Percentiles rank a stretch among this genome's conserved stretches.
Evolutionary conservation across 1,140 invertebrate genomes (phyloP).

Genomic region (Sarcophaga peregrina): DNA sequence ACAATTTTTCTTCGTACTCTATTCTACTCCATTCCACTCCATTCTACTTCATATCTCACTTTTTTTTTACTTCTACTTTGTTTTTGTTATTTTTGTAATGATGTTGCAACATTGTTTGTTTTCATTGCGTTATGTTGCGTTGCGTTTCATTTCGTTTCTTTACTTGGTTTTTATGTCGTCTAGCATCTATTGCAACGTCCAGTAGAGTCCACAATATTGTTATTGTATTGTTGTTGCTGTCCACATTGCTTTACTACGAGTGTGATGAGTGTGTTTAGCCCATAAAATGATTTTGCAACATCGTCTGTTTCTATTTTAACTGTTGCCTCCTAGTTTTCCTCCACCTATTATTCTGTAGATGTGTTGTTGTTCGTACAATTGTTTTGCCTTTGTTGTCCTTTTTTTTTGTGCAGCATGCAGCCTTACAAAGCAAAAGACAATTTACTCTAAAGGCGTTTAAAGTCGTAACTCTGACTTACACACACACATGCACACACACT

Average conservation of each 20-base stretch:
- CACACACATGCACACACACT: background rate
- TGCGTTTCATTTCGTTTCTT: no score
- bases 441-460: slow-evolving; percentile 39
- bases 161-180: no score
- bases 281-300: background rate
- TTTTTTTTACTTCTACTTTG: background rate
- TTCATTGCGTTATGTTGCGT: no score
- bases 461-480: background rate
- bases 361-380: background rate
- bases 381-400: background rate
- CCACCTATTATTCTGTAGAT: background rate
- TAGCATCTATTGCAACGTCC: no score
- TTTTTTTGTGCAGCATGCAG: background rate
- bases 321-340: background rate
- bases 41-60: background rate
- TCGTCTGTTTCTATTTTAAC: no score
- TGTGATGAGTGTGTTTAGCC: background rate
- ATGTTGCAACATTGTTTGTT: no score
- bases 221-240: background rate
- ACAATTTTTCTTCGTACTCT: background rate
- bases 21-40: background rate
- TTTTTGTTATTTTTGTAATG: no score
- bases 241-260: background rate
- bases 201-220: no score
- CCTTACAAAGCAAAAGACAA: slow-evolving; percentile 35